Base-by-base conservation (phyloP, 30 jellyfish, hydroid and myxozoan genomes). In the Hydra vulgaris region DNA sequence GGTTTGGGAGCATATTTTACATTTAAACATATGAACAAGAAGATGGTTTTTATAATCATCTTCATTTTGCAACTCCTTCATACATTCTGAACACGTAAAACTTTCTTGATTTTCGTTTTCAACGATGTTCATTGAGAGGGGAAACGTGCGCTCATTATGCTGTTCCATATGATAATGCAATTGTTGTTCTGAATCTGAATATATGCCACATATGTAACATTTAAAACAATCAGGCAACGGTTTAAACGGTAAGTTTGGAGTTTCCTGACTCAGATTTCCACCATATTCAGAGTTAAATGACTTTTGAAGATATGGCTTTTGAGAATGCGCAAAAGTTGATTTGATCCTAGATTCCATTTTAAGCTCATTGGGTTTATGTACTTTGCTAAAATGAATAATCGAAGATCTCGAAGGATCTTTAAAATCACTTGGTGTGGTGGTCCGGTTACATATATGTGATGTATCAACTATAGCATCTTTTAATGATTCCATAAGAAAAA, bases 21-120 rank as follows among this genome's bases (percentile, higher is more conserved):
- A 80, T 61, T 80, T 80, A 26, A 80, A 80, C 72, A 80, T 24
- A 26, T 80, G 87, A 21, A 70, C 83, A 23, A 70, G 25, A 20
- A 80, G 71, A 54, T 80, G 87, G n/a, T 66, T 23, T 17, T 72
- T 27, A 54, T 80, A 80, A 16, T 66, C 18, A 24, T 79, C 87
- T 21, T 66, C 87, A 66, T 26, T 22, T 25, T 21, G 12, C 17
- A 67, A 80, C 7, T 74, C 53, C 24, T 70, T 66, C 17, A 19
- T 67, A 70, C 87, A 80, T 69, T 80, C 87, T 27, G 85, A 74
- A 23, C 85, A 78, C 23, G 24, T 26, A 80, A 21, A 26, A 23
- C 15, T 61, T 12, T 80, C 83, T 15, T 67, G 21, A 24, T 67
- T 16, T 17, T 1, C 25, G 17, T 22, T 26, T 54, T 53, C 27